Base-by-base conservation (phyloP, 2,113 vertebrate genomes). In the Poecile atricapillus region DNA sequence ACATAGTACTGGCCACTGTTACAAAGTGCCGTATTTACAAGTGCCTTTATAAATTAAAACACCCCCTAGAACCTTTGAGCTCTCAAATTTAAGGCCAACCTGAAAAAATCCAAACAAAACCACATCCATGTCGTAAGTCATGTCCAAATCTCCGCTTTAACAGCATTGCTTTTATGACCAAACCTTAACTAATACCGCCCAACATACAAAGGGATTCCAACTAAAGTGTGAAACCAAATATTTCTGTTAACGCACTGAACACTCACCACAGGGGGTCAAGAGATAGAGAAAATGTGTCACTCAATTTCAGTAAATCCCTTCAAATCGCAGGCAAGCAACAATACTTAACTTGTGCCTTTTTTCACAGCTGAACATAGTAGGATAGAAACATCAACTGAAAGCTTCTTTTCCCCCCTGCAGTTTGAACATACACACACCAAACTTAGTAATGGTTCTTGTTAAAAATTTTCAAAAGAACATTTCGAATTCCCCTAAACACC, bases 281-380 rank as follows among this genome's bases (percentile, higher is more conserved):
- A 86, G 28, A 71, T 1, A 47, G 39, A 33, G 47, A 91, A 94
- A 78, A 84, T 9, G 47, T 69, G 64, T 49, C 77, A 77, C 18
- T 74, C 62, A 47, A 0, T 87, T 90, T 85, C 94, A 87, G 67
- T 49, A 96, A 87, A 91, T 89, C 55, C 83, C 56, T 94, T 94
- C 85, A 92, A 95, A 87, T 68, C 25, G 82, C 52, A 46, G 68
- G 59, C 67, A 96, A 96, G 79, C 63, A 73, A 84, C 64, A 91
- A 65, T 12, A 71, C 30, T 69, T 67, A 39, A 78, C 27, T 85
- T 60, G 33, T 60, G 15, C 2, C 28, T 83, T 88, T 74, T 91
- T 73, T 25, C 53, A 70, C 50, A 92, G 74, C 44, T 64, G 56
- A 93, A 81, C 62, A 92, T 28, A 81, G 41, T 27, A 91, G 85